Evolutionary conservation across 2,888 invertebrate species (phyloP), one percentile per base, ranked within the genome.

Genomic region (Sclerodermus sp.): DNA sequence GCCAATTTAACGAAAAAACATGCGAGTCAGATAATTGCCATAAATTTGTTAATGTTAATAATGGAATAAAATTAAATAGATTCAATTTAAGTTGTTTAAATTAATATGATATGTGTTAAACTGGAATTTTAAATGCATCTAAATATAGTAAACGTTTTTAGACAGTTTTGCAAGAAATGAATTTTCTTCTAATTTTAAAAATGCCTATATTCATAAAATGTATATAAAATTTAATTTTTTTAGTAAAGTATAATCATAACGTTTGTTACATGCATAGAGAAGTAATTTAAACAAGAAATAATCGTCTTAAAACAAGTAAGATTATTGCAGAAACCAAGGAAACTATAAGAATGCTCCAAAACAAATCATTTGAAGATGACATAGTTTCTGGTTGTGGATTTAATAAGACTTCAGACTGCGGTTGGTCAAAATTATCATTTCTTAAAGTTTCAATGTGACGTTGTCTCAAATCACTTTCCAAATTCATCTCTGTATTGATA

Each of bases 281-380:
- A 54, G 51, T 55, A 50, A 60, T 43, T 71, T 77, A 81, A 57
- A 81, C 66, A 57, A 82, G 77, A 70, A 82, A 81, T 51, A 81
- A 57, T 71, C 82, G 73, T 71, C 83, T 73, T 37, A 82, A 69
- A 49, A 82, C 68, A 34, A 83, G 72, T 29, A 82, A 60, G 49
- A 76, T 73, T 58, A 83, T 83, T 37, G 80, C 76, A 1, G 76
- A 74, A 43, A 82, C 58, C 51, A 83, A 71, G 9, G 78, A 70
- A 68, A 79, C 79, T 48, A 82, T 80, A 9, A 80, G 71, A 37
- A 79, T 75, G 59, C 75, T 81, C 81, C 82, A 82, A 57, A 81
- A 71, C 57, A 78, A 72, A 59, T 83, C 82, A 53, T 82, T 82
- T 47, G 73, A 79, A 65, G 71, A 74, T 37, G 73, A 73, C 68